These are phyloP conservation scores for Eumacrocentrus americanus DNA, from an alignment of 2,888 invertebrate genomes.

Conservation along the genomic window DNA sequence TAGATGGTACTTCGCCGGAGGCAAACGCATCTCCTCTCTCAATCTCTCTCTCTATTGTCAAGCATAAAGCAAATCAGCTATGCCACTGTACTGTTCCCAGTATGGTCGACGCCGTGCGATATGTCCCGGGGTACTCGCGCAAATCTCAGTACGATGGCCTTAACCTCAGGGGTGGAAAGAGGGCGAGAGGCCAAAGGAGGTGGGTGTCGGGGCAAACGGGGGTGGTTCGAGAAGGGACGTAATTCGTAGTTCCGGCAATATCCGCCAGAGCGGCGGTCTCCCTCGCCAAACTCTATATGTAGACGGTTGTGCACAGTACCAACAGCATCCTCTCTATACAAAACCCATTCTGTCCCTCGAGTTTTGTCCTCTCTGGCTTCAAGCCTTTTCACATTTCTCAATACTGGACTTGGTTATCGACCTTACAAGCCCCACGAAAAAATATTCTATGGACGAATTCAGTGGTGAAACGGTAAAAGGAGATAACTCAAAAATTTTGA, in stretches of 20 bases:
- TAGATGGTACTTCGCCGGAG: slow-evolving; percentile 12
- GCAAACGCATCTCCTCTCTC: neutral
- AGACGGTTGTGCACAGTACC: neutral
- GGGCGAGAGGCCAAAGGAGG: neutral
- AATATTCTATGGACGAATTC: neutral
- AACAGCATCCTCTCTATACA: no score
- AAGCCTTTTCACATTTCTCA: neutral
- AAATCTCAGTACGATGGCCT: slow-evolving; percentile 37
- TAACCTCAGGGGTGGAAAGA: slow-evolving; percentile 30
- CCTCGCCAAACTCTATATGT: slow-evolving; percentile 31
- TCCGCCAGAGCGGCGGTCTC: slow-evolving; percentile 53
- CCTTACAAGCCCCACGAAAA: no score
- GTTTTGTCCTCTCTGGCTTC: slow-evolving; percentile 2
- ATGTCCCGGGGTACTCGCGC: slow-evolving; percentile 33
- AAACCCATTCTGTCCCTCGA: slow-evolving; percentile 7
- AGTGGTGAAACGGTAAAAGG: neutral
- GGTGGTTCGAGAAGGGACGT: slow-evolving; percentile 28
- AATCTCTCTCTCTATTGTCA: neutral
- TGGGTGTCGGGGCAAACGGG: slow-evolving; percentile 9
- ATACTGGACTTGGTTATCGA: neutral
- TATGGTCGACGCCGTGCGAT: slow-evolving; percentile 32
- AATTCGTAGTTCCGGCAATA: slow-evolving; percentile 51
- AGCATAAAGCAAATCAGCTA: slow-evolving; percentile 8
- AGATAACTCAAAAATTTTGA: neutral
- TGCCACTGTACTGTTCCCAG: neutral